Evolutionary conservation across 2,113 vertebrate genomes (phyloP), one percentile per base, ranked within the genome.

Genomic region (zebrafish (Danio rerio)): DNA sequence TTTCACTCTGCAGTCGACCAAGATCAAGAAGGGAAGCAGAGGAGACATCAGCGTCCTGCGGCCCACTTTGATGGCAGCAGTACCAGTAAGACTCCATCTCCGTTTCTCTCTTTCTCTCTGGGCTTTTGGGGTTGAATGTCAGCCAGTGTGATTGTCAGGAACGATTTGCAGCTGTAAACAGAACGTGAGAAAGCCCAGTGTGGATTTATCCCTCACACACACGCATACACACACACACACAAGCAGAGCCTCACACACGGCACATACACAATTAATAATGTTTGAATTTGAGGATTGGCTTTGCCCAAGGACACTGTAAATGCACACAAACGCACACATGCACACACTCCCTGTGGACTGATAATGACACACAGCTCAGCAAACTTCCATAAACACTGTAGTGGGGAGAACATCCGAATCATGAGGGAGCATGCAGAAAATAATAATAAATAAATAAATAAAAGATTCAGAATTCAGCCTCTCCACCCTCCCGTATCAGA

Each of bases 21-120:
- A 98, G 94, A 99, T 99, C 88, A 99, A 98, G 90, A 97, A 94
- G 89, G 98, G 98, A 91, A 98, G 96, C 90, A 96, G 94, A 89
- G 98, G 98, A 71, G 98, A 99, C 87, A 92, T 94, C 78, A 96
- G 94, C 40, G 86, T 93, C 43, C 92, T 99, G 85, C 95, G 93
- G 76, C 98, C 97, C 76, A 98, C 96, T 9, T 91, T 99, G 59
- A 98, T 99, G 96, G 97, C 97, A 80, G 96, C 97, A 69, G 98
- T 99, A 21, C 98, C 97, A 63, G 98, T 99, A 92, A 93, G 93
- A 81, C 20, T 80, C 11, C 59, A 63, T 58, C 62, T 69, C 18
- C 58, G 59, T 80, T 31, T 63, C 53, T 74, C 9, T 16, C 62
- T 50, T n/a, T 74, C 20, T 52, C 50, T 68, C 81, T 75, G 59